phyloP scores from a whole-genome alignment of 1,140 invertebrate genomes.

The Sminthurides bifidus region DNA sequence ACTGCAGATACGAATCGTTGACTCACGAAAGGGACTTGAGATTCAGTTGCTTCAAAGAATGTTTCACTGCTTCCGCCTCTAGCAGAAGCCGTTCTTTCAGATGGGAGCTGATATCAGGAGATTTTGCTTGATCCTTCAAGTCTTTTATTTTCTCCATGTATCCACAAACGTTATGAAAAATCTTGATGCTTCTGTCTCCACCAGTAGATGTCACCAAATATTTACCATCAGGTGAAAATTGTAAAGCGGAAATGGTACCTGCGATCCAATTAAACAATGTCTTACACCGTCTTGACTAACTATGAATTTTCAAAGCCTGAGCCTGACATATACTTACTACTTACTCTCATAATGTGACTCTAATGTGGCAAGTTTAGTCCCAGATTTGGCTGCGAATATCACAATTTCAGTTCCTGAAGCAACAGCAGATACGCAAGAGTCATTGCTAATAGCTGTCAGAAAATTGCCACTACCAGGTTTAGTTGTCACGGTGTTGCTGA shows the following conservation, averaged over 20 bases:
- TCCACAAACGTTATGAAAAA: conserved; percentile 71
- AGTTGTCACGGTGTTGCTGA: conserved; percentile 52
- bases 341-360: conserved; percentile 48
- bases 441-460: conserved; percentile 55
- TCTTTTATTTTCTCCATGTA: conserved; percentile 53
- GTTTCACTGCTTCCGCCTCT: conserved; percentile 53
- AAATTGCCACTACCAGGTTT: conserved; percentile 39
- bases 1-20: too few species aligned
- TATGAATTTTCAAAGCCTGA: too few species aligned
- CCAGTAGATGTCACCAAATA: conserved; percentile 58
- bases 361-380: conserved; percentile 50
- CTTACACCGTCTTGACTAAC: too few species aligned
- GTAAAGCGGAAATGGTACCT: too few species aligned
- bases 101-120: conserved; percentile 42
- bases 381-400: conserved; percentile 57
- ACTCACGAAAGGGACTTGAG: too few species aligned
- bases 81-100: conserved; percentile 60
- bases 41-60: conserved; percentile 37
- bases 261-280: too few species aligned
- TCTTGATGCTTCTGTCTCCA: conserved; percentile 61
- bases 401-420: conserved; percentile 49
- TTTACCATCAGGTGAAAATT: conserved; percentile 60
- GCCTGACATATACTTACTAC: conserved; percentile 33
- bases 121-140: conserved; percentile 50
- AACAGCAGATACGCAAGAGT: conserved; percentile 60